A percentile compares a stretch with the other conserved stretches of the same genome.
Conservation (phyloP, 2,113 vertebrate species). For the Callipepla californica region DNA sequence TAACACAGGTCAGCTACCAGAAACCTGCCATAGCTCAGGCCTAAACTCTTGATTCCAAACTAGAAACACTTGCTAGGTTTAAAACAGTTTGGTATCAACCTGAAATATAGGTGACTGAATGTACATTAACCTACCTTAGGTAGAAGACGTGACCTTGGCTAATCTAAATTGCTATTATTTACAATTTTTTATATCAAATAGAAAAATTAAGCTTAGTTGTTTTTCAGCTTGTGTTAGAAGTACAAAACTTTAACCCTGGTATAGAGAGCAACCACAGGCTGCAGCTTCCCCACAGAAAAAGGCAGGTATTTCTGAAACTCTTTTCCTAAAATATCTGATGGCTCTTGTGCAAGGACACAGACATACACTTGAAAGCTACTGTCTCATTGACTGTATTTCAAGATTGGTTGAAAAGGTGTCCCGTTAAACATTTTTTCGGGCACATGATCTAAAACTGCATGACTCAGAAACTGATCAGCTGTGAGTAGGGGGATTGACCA, state of each 20-base stretch:
- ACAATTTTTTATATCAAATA: neutral
- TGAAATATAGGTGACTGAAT: neutral
- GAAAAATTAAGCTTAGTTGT: neutral
- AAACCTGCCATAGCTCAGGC: neutral
- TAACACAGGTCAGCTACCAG: neutral
- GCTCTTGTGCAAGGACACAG: neutral
- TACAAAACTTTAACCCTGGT: neutral
- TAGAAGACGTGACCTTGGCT: neutral
- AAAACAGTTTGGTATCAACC: neutral
- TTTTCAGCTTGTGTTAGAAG: neutral
- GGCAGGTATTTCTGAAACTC: neutral
- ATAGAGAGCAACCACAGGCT: neutral
- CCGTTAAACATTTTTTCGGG: neutral
- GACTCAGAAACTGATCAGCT: neutral
- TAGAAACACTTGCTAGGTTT: neutral
- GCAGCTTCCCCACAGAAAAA: neutral
- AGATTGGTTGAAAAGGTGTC: neutral
- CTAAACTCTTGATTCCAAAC: neutral
- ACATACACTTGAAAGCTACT: neutral
- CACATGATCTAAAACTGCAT: neutral
- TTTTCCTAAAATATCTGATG: neutral
- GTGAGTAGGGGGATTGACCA: neutral
- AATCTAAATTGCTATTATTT: neutral
- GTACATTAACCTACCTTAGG: neutral
- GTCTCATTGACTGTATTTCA: neutral